phyloP scores from a whole-genome alignment of 2,888 invertebrate genomes.

The Ormyrus thymus region DNA sequence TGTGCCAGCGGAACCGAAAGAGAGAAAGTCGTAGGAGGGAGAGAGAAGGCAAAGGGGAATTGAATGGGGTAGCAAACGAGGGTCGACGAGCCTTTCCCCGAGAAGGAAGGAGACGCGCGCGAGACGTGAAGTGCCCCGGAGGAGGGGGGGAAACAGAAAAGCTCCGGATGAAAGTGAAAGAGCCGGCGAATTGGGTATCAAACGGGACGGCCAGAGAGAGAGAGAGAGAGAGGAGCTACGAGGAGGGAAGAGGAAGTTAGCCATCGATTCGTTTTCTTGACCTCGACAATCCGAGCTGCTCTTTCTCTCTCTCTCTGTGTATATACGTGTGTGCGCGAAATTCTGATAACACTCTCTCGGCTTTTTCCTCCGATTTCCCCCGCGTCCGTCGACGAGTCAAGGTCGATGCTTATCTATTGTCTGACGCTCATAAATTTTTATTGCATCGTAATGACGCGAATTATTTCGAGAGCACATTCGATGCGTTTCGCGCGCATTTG shows the following conservation, averaged over 20 bases:
- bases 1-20: slow-evolving; percentile 34
- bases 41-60: slow-evolving; percentile 63
- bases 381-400: slow-evolving; percentile 35
- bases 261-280: slow-evolving; percentile 73
- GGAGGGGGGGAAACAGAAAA: slow-evolving; percentile 47
- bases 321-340: slow-evolving; percentile 1
- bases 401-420: slow-evolving; percentile 50
- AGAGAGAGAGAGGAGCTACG: slow-evolving; percentile 59
- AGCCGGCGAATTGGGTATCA: slow-evolving; percentile 52
- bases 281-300: slow-evolving; percentile 64
- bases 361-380: slow-evolving; percentile 25
- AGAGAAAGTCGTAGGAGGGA: slow-evolving; percentile 15
- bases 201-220: slow-evolving; percentile 59
- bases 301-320: no score
- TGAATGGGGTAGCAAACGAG: slow-evolving; percentile 71
- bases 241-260: slow-evolving; percentile 62
- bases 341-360: slow-evolving; percentile 18
- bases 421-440: slow-evolving; percentile 51
- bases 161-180: slow-evolving; percentile 56
- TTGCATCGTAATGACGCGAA: slow-evolving; percentile 47
- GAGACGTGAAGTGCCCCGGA: slow-evolving; percentile 39
- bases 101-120: slow-evolving; percentile 50
- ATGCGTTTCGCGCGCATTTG: slow-evolving; percentile 16
- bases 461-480: slow-evolving; percentile 34
- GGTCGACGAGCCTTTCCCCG: slow-evolving; percentile 62